phyloP scores from a whole-genome alignment of 2,797 vertebrate species.

The Sparidentex hasta region DNA sequence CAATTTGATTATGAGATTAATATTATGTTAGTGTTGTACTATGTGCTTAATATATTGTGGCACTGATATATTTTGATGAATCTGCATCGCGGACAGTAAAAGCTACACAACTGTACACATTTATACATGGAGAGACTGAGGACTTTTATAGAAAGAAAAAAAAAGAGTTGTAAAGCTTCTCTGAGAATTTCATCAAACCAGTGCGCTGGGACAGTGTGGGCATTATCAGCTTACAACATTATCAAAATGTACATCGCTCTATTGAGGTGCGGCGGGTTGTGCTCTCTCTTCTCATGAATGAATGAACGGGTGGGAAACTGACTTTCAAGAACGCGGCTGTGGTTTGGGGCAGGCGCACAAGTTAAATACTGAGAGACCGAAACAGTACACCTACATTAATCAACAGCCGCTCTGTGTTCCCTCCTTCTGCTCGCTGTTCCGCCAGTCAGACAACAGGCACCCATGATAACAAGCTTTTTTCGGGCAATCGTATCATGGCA shows the following conservation, averaged over 20 bases:
- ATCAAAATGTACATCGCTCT: slow-evolving; percentile 15
- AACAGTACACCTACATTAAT: not conserved
- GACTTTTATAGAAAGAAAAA: not conserved
- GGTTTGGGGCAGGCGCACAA: not conserved
- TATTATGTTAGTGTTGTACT: slow-evolving; percentile 25
- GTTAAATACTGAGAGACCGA: slow-evolving; percentile 7
- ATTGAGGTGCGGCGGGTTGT: not conserved
- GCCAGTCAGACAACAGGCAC: not conserved
- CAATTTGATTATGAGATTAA: slow-evolving; percentile 41
- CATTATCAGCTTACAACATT: not conserved
- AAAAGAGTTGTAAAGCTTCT: not conserved
- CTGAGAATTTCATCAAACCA: not conserved
- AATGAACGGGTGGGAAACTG: slow-evolving; percentile 29
- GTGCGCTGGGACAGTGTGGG: not conserved
- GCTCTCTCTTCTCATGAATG: slow-evolving; percentile 23
- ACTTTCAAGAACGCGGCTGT: slow-evolving; percentile 14
- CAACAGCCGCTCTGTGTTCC: not conserved
- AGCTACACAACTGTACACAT: not conserved
- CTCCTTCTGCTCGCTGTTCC: not conserved
- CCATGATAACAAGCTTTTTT: not conserved
- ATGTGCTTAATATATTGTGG: slow-evolving; percentile 5
- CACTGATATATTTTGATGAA: not conserved
- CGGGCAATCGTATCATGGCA: slow-evolving; percentile 21
- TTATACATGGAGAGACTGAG: not conserved
- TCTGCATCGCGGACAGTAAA: not conserved